These are phyloP conservation scores for Cheiracanthium punctorium DNA, from an alignment of 2,888 invertebrate species.

Conservation along the genomic window DNA sequence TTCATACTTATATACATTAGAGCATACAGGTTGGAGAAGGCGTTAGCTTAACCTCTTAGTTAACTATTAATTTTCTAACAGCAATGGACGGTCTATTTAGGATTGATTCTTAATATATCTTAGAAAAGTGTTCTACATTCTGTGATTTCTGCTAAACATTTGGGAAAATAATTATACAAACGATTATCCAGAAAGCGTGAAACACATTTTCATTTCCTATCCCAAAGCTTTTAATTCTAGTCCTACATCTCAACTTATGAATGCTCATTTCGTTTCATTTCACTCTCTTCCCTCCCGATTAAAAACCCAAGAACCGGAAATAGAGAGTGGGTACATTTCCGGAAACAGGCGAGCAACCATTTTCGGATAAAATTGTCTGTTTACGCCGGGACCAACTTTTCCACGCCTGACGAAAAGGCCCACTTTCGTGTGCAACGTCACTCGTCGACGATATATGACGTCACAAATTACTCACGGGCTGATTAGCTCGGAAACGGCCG, in stretches of 20 bases:
- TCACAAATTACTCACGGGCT: slow-evolving; percentile 58
- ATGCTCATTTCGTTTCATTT: slow-evolving; percentile 7
- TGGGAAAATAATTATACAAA: too few species aligned
- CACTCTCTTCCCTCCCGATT: slow-evolving; percentile 30
- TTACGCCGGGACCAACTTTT: slow-evolving; percentile 35
- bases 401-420: slow-evolving; percentile 41
- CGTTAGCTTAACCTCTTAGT: too few species aligned
- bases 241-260: background rate
- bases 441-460: slow-evolving; percentile 53
- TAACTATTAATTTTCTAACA: too few species aligned
- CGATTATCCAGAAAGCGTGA: background rate
- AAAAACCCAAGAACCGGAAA: slow-evolving; percentile 56
- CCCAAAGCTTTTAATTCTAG: background rate
- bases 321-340: slow-evolving; percentile 56
- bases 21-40: too few species aligned
- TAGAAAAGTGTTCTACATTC: too few species aligned
- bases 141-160: too few species aligned
- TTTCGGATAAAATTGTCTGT: slow-evolving; percentile 52
- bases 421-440: slow-evolving; percentile 28
- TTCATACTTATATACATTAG: too few species aligned
- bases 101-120: too few species aligned
- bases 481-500: slow-evolving; percentile 30
- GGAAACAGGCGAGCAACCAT: slow-evolving; percentile 38
- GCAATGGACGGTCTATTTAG: too few species aligned
- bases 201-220: background rate